A percentile compares a stretch with the other conserved stretches of the same genome.
Evolutionary conservation across 2,113 vertebrate species (phyloP).

Genomic region (Pachyramphus minor): DNA sequence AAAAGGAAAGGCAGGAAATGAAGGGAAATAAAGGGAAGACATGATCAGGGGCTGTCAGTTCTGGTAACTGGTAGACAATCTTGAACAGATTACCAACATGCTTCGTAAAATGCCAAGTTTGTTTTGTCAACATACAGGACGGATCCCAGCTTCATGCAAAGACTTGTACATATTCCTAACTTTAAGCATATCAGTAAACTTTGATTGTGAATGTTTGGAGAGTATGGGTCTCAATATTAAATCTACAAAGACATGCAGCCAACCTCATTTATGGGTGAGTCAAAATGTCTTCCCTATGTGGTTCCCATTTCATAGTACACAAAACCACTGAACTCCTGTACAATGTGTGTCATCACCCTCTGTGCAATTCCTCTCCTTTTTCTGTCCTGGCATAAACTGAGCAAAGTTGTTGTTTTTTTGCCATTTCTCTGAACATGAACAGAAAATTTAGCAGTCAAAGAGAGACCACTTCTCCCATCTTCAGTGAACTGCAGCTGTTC

Average conservation of each 20-base stretch:
- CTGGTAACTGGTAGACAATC: neutral
- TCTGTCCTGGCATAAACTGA: neutral
- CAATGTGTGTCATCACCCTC: neutral
- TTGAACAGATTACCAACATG: neutral
- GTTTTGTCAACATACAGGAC: neutral
- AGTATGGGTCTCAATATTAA: neutral
- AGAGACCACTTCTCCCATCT: neutral
- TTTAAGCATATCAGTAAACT: neutral
- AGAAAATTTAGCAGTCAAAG: neutral
- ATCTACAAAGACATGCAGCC: neutral
- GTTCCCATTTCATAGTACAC: neutral
- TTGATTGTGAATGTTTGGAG: neutral
- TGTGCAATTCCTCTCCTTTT: neutral
- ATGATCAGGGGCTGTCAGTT: neutral
- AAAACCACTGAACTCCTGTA: neutral
- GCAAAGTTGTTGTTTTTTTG: neutral
- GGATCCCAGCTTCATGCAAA: neutral
- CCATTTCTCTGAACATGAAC: neutral
- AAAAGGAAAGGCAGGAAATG: neutral
- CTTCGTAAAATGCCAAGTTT: neutral
- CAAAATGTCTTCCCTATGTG: neutral
- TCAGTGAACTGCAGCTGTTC: neutral
- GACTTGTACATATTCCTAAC: neutral
- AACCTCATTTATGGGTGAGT: neutral
- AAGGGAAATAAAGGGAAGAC: neutral